Evolutionary conservation across 1,140 invertebrate genomes (phyloP).

Genomic region (Drosophila truncata): DNA sequence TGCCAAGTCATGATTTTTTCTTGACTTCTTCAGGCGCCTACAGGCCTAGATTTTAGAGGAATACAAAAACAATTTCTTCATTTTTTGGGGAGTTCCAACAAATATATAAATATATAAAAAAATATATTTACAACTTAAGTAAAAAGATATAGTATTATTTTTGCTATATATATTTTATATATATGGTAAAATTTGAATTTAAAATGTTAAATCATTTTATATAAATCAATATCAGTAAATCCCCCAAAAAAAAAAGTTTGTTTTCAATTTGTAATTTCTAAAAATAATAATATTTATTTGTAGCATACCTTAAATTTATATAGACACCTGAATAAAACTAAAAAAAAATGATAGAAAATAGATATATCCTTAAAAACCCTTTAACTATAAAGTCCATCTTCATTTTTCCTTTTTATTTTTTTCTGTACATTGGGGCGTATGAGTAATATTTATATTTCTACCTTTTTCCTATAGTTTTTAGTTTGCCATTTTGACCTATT

Average conservation of each 20-base stretch:
- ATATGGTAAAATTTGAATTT: no score
- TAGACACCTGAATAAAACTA: no score
- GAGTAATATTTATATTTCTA: neutral
- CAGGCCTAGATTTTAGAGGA: slow-evolving; percentile 6
- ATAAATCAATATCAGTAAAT: no score
- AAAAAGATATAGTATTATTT: no score
- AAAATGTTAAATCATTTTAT: no score
- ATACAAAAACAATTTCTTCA: no score
- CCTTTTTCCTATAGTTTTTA: neutral
- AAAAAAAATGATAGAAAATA: neutral
- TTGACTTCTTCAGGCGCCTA: neutral
- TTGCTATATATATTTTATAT: no score
- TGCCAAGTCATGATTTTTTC: slow-evolving; percentile 20
- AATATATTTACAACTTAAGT: no score
- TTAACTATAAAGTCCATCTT: neutral
- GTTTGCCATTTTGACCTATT: neutral
- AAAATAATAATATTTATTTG: neutral
- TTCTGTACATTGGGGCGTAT: slow-evolving; percentile 6
- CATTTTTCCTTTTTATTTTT: neutral
- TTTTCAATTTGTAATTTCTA: neutral
- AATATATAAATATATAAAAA: neutral
- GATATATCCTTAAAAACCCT: neutral
- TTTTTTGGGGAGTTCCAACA: neutral
- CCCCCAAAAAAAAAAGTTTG: no score
- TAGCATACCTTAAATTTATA: neutral